Evolutionary conservation across 2,113 vertebrate species (phyloP).

Genomic region (Myotis davidii): DNA sequence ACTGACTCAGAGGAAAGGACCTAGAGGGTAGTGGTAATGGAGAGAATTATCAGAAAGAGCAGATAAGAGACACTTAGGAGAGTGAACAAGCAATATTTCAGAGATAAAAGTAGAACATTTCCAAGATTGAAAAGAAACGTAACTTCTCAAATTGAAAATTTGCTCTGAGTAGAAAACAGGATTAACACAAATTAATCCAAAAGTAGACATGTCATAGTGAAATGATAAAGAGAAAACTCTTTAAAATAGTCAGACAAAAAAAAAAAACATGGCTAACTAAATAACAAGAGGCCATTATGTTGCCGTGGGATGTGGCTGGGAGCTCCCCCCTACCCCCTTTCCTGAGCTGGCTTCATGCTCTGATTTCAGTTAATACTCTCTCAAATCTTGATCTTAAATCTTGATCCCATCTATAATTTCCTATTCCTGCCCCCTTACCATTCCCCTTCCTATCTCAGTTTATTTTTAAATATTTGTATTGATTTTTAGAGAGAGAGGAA

Average conservation of each 20-base stretch:
- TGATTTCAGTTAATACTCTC: background rate
- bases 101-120: background rate
- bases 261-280: background rate
- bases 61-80: background rate
- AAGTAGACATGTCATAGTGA: background rate
- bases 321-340: background rate
- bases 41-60: background rate
- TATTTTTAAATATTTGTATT: background rate
- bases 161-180: background rate
- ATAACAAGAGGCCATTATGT: no score
- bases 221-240: conserved; percentile 28
- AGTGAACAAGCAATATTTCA: background rate
- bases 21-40: background rate
- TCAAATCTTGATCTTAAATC: background rate
- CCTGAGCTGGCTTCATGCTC: background rate
- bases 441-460: background rate
- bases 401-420: background rate
- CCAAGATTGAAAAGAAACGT: background rate
- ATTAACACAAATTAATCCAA: background rate
- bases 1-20: background rate
- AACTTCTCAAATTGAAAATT: background rate
- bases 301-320: background rate
- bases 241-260: background rate
- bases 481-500: background rate
- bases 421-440: background rate